Evolutionary conservation across 2,888 invertebrate genomes (phyloP).

Genomic region (Melanostoma scalare): DNA sequence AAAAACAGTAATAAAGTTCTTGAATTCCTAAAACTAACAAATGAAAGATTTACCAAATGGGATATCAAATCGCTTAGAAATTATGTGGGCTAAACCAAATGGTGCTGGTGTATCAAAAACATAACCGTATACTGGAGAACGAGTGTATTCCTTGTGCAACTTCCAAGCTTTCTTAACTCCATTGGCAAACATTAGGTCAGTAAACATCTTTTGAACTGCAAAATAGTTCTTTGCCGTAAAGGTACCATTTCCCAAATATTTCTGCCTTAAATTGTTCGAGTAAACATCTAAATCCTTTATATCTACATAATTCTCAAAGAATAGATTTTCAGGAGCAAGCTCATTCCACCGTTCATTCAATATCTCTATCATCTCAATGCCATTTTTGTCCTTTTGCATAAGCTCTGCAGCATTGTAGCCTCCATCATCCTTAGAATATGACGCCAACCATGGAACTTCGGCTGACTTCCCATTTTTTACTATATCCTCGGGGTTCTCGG

Average conservation of each 20-base stretch:
- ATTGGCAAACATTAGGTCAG: constrained; percentile 86
- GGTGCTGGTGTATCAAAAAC: constrained; percentile 85
- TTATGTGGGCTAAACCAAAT: constrained; percentile 84
- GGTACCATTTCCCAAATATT: constrained; percentile 73
- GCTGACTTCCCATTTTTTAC: constrained; percentile 85
- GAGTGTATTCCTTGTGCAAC: constrained; percentile 84
- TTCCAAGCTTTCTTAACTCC: constrained; percentile 85
- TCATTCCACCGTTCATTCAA: constrained; percentile 83
- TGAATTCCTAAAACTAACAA: neutral
- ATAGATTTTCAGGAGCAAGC: constrained; percentile 85
- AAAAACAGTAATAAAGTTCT: constrained; percentile 1
- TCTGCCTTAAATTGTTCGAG: constrained; percentile 70
- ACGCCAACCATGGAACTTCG: constrained; percentile 88
- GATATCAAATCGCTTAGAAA: constrained; percentile 82
- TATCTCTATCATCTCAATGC: constrained; percentile 82
- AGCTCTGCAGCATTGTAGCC: constrained; percentile 85
- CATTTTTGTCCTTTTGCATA: constrained; percentile 76
- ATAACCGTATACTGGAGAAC: constrained; percentile 86
- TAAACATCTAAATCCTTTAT: constrained; percentile 77
- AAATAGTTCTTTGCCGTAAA: constrained; percentile 82
- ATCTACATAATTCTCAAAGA: constrained; percentile 85
- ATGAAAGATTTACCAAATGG: constrained; percentile 82
- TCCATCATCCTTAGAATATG: constrained; percentile 88
- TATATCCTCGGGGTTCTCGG: constrained; percentile 85
- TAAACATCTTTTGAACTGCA: constrained; percentile 83